Evolutionary conservation across 1,140 invertebrate species (phyloP).

Genomic region (Ips nitidus): DNA sequence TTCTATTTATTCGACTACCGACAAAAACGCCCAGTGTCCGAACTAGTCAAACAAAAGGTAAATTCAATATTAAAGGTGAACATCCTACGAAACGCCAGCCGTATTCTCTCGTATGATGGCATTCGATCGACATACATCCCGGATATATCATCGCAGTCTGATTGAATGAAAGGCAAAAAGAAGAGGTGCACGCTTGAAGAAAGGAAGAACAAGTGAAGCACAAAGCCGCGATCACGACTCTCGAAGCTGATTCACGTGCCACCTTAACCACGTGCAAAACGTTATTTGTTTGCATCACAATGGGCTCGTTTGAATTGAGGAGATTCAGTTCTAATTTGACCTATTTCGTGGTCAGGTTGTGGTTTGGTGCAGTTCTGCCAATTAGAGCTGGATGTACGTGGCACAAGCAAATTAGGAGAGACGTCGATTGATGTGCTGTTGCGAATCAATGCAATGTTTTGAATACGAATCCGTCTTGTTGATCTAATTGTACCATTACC

Average conservation of each 20-base stretch:
- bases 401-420: too few species aligned
- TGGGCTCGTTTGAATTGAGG: conserved; percentile 11
- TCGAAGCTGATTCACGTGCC: conserved; percentile 22
- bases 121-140: conserved; percentile 25
- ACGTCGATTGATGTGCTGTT: too few species aligned
- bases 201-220: conserved; percentile 26
- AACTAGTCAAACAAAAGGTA: background rate
- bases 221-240: conserved; percentile 27
- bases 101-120: background rate
- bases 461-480: too few species aligned
- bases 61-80: background rate
- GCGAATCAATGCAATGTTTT: too few species aligned
- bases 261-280: conserved; percentile 25
- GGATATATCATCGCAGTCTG: conserved; percentile 21
- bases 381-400: too few species aligned
- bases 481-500: too few species aligned
- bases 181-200: conserved; percentile 23
- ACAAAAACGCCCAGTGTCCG: background rate
- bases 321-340: conserved; percentile 9
- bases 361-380: too few species aligned
- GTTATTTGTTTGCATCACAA: conserved; percentile 18
- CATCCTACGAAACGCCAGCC: conserved; percentile 5
- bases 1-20: background rate
- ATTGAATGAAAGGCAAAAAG: conserved; percentile 29
- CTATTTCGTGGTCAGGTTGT: too few species aligned